Conservation (phyloP, 2,113 vertebrate genomes). For the Scortum barcoo region DNA sequence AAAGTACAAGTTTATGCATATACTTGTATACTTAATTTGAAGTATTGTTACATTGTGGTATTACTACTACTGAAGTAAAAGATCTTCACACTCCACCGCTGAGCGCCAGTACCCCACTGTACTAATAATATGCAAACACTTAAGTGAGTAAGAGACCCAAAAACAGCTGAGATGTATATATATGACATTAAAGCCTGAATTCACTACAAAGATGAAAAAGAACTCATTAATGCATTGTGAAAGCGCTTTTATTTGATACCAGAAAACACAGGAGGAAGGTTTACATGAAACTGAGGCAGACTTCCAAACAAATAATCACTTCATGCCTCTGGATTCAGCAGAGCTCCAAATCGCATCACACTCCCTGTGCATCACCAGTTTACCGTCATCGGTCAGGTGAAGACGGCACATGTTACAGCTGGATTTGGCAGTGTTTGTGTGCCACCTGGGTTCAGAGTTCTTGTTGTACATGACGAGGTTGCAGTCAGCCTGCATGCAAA, state of each 20-base stretch:
- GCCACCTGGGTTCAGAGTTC: background rate
- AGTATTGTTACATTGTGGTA: no score
- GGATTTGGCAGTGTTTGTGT: background rate
- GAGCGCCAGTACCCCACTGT: no score
- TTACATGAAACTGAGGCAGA: background rate
- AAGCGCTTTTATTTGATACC: background rate
- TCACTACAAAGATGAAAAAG: background rate
- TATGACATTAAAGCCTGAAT: background rate
- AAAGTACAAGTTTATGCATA: no score
- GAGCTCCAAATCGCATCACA: conserved; percentile 37
- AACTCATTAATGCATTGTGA: background rate
- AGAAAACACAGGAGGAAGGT: background rate
- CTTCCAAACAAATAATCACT: conserved; percentile 13
- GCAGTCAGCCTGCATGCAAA: conserved; percentile 69
- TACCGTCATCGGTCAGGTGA: conserved; percentile 27
- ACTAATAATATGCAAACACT: background rate
- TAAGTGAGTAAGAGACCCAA: background rate
- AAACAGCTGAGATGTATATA: background rate
- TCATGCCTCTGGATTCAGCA: background rate
- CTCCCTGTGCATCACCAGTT: conserved; percentile 39
- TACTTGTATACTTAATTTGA: no score
- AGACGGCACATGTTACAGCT: conserved; percentile 27
- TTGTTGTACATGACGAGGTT: conserved; percentile 72
- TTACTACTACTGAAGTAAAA: no score
- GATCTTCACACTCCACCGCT: no score